Percentiles rank a stretch among this genome's conserved stretches.
Conservation (phyloP, 2,113 vertebrate species). For the Apteryx owenii region DNA sequence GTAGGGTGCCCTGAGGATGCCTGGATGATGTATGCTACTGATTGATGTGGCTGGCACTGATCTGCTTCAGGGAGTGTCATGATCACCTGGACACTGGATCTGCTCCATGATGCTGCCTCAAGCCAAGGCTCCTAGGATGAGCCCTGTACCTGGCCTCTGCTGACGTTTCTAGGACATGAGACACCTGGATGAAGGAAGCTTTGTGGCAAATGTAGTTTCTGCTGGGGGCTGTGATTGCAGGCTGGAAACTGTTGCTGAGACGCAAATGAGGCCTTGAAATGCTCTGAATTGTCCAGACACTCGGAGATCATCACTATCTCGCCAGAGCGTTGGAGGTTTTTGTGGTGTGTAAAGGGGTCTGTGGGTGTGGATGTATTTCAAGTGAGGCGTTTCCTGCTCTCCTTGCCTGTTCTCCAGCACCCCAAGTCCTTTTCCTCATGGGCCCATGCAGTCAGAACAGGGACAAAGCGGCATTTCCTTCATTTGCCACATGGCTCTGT, state of each 20-base stretch:
- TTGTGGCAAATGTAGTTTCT: not conserved
- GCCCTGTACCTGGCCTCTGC: not conserved
- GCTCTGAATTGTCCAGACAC: not conserved
- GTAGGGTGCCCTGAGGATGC: rapidly evolving
- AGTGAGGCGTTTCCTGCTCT: not conserved
- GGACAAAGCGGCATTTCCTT: not conserved
- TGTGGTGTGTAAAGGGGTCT: rapidly evolving
- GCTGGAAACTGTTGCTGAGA: not conserved
- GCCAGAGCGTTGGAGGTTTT: not conserved
- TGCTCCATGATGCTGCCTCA: not conserved
- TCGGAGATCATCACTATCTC: rapidly evolving
- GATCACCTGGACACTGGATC: not conserved
- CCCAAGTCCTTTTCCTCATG: not conserved
- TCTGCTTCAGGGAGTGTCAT: not conserved
- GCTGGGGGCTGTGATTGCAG: not conserved
- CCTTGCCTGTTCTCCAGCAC: not conserved
- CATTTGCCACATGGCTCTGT: not conserved
- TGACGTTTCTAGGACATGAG: not conserved
- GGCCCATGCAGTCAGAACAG: not conserved
- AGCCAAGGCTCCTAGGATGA: not conserved
- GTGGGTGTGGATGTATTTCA: not conserved
- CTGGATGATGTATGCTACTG: not conserved
- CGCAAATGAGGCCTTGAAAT: not conserved
- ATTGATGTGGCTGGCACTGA: not conserved
- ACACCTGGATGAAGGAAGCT: not conserved